phyloP scores from a whole-genome alignment of 2,113 vertebrate genomes.

The Atherinomorus stipes region DNA sequence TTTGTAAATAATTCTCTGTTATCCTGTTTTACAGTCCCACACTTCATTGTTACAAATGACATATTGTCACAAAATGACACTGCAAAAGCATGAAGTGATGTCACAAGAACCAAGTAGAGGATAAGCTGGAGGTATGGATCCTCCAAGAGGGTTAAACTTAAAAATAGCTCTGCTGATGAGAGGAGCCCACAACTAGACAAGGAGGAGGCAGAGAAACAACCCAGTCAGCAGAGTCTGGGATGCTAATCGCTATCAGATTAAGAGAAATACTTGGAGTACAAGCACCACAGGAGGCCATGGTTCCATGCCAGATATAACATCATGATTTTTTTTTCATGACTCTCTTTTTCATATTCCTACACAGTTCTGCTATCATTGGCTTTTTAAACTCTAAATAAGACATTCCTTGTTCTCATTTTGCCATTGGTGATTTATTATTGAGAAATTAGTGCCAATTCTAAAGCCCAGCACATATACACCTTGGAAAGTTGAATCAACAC shows the following conservation, averaged over 20 bases:
- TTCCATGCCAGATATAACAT: slow-evolving; percentile 40
- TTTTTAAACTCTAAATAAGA: not conserved
- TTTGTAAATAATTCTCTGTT: not conserved
- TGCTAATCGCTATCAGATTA: slow-evolving; percentile 68
- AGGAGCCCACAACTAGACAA: slow-evolving; percentile 62
- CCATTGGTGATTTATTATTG: too few relatives aligned
- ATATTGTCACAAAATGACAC: slow-evolving; percentile 36
- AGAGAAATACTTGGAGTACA: slow-evolving; percentile 39
- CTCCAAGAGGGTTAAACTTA: slow-evolving; percentile 62
- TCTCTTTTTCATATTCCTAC: not conserved
- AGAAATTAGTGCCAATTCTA: not conserved
- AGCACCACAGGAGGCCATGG: slow-evolving; percentile 6
- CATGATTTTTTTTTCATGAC: slow-evolving; percentile 17
- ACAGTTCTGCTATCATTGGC: not conserved
- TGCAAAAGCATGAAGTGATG: slow-evolving; percentile 14
- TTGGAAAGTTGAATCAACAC: not conserved
- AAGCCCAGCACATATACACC: not conserved
- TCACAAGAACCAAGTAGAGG: slow-evolving; percentile 11
- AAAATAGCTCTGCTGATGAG: slow-evolving; percentile 74
- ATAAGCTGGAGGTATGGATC: slow-evolving; percentile 48
- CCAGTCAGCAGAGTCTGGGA: slow-evolving; percentile 69
- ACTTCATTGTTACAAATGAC: too few relatives aligned
- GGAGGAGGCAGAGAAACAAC: slow-evolving; percentile 44
- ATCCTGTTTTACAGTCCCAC: not conserved
- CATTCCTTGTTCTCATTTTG: not conserved